phyloP scores from a whole-genome alignment of 1,140 invertebrate genomes.

The Apis dorsata region DNA sequence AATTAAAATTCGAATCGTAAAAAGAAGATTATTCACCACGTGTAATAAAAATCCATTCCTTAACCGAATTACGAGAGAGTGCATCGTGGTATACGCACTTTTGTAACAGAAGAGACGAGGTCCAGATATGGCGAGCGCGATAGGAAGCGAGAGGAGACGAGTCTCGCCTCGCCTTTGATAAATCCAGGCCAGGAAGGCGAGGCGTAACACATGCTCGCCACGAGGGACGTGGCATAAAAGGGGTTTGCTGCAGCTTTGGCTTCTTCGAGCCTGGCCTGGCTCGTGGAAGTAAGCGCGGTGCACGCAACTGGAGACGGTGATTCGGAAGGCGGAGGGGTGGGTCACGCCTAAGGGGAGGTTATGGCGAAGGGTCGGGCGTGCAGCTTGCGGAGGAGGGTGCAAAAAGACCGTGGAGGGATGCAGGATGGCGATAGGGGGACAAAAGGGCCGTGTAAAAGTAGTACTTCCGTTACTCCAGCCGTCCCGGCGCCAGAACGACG shows the following conservation, averaged over 20 bases:
- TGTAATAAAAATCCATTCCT: not conserved
- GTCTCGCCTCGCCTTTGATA: conserved; percentile 50
- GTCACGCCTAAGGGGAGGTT: conserved; percentile 39
- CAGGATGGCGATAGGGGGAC: conserved; percentile 15
- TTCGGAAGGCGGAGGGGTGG: conserved; percentile 58
- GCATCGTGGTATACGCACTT: not conserved
- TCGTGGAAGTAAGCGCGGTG: conserved; percentile 50
- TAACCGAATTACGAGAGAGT: not conserved
- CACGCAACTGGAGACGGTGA: conserved; percentile 73
- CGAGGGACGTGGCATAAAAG: conserved; percentile 37
- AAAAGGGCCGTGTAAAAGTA: conserved; percentile 70
- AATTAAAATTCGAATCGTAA: no score
- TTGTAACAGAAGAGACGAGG: not conserved
- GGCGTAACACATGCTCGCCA: conserved; percentile 35
- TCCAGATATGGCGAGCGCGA: not conserved
- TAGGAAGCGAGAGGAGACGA: conserved; percentile 23
- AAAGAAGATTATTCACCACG: no score
- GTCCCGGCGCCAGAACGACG: conserved; percentile 65
- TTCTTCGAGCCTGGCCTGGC: not conserved
- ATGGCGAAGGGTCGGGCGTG: conserved; percentile 38
- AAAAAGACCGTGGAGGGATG: conserved; percentile 3
- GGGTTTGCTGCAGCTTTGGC: conserved; percentile 48
- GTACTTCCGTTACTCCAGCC: conserved; percentile 72
- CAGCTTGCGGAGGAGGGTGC: conserved; percentile 38
- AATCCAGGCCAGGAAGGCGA: conserved; percentile 64